Evolutionary conservation across 2,888 invertebrate genomes (phyloP), one percentile per base, ranked within the genome.

Genomic region (Acleris cristana): DNA sequence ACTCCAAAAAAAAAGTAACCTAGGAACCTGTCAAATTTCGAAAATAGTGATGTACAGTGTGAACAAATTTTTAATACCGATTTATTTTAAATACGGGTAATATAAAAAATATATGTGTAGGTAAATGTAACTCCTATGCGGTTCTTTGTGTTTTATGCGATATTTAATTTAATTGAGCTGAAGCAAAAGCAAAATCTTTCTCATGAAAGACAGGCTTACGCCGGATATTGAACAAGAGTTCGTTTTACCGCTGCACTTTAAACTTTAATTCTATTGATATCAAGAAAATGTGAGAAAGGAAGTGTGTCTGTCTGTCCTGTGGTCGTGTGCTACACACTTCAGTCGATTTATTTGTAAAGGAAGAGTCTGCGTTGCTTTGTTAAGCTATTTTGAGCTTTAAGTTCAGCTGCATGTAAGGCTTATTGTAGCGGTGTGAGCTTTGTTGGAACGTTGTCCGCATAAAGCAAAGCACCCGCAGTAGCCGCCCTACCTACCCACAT

Each of bases 201-300:
- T 81, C 79, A 67, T 53, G 52, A 34, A 84, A 82, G 79, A 82
- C 74, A 76, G 76, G 71, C 61, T 70, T 75, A 74, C 79, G 76
- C 87, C 87, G 89, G 90, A 91, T 88, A 86, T 83, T 78, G 76
- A 76, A 79, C 78, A 84, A 88, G 86, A 88, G 81, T 86, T 87
- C 82, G 73, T 86, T 86, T 87, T 83, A 83, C 81, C 83, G 83
- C 80, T 81, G 80, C 81, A 83, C 80, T 86, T 66, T 66, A 62
- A 62, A 66, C 66, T 71, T 85, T 85, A 87, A 82, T 78, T 87
- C 88, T 85, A 89, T 91, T 90, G 87, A 89, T 89, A 88, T 86
- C 83, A 85, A 86, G 85, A 89, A 90, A 90, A 89, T 91, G 89
- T 92, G 90, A 91, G 92, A 92, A 92, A 91, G 92, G 92, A 92